Conservation (phyloP, 2,888 invertebrate species). For the Lasioglossum marginatum region DNA sequence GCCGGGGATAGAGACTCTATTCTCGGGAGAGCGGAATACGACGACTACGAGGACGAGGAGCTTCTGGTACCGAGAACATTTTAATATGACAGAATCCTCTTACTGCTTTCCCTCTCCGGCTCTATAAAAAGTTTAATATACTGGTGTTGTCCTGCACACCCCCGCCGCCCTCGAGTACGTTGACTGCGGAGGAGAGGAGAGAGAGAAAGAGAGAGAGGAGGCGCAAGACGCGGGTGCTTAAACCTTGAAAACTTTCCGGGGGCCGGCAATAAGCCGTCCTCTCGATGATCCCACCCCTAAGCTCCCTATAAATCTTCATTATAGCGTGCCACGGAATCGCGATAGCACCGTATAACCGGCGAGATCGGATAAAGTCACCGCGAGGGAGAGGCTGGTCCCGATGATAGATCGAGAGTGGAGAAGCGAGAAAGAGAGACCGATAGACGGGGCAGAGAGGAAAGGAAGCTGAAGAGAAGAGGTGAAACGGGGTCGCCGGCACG, state of each 20-base stretch:
- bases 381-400: conserved; percentile 34
- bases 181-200: conserved; percentile 14
- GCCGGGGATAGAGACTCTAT: background rate
- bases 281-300: conserved; percentile 75
- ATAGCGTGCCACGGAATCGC: conserved; percentile 71
- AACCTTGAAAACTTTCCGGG: conserved; percentile 77
- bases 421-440: background rate
- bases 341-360: conserved; percentile 51
- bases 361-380: conserved; percentile 66
- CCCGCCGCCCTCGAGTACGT: conserved; percentile 30
- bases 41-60: conserved; percentile 12
- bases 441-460: background rate
- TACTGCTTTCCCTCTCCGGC: conserved; percentile 53
- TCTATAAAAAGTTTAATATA: conserved; percentile 80
- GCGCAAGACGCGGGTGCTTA: conserved; percentile 55
- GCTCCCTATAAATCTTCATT: conserved; percentile 81
- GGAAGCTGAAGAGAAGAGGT: conserved; percentile 35
- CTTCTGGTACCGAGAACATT: conserved; percentile 47
- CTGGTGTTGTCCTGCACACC: conserved; percentile 64
- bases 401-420: conserved; percentile 63
- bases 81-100: conserved; percentile 76
- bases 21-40: conserved; percentile 33
- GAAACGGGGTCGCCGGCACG: conserved; percentile 30
- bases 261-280: conserved; percentile 77
- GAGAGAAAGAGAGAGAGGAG: background rate